A percentile compares a stretch with the other conserved stretches of the same genome.
Conservation (phyloP, 1,140 invertebrate genomes). For the Drosophila kepulauana region DNA sequence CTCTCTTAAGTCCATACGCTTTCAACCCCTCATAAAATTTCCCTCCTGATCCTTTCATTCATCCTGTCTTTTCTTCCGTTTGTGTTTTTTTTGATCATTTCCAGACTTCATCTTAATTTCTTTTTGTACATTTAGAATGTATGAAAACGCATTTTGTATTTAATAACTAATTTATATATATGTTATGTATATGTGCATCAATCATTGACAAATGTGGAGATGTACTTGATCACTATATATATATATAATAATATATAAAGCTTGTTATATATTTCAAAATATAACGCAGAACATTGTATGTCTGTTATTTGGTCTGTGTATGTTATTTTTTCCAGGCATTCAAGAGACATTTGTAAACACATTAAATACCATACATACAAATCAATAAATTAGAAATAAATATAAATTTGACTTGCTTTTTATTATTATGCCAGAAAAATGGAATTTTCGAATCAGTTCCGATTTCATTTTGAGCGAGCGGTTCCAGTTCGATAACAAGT, state of each 20-base stretch:
- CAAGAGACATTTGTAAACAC: slow-evolving; percentile 69
- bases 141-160: slow-evolving; percentile 71
- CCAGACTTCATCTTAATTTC: background rate
- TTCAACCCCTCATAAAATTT: background rate
- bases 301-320: slow-evolving; percentile 47
- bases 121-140: slow-evolving; percentile 74
- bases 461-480: background rate
- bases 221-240: slow-evolving; percentile 27
- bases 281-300: slow-evolving; percentile 59
- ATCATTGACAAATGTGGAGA: slow-evolving; percentile 10
- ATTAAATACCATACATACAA: slow-evolving; percentile 55
- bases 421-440: background rate
- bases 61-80: slow-evolving; percentile 30
- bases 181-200: slow-evolving; percentile 30
- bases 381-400: slow-evolving; percentile 38
- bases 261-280: slow-evolving; percentile 39
- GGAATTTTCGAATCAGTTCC: background rate
- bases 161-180: slow-evolving; percentile 47
- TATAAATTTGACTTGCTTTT: background rate
- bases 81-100: slow-evolving; percentile 33
- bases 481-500: background rate
- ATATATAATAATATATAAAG: slow-evolving; percentile 23
- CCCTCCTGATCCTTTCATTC: slow-evolving; percentile 2
- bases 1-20: slow-evolving; percentile 5
- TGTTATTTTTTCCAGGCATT: slow-evolving; percentile 44